These are phyloP conservation scores for Diarsia mendica DNA, from an alignment of 2,888 invertebrate species.

Conservation along the genomic window DNA sequence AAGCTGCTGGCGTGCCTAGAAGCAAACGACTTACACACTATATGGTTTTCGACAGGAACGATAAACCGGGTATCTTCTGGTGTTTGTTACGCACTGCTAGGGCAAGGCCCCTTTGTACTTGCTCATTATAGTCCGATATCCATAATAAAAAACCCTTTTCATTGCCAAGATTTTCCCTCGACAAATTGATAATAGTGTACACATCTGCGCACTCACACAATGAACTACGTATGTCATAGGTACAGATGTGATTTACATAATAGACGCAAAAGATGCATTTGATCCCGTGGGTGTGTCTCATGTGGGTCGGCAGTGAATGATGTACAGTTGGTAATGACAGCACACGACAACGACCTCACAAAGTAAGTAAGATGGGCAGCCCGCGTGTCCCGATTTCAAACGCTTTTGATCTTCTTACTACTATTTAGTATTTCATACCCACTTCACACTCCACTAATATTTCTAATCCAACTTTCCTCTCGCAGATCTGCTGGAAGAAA, in stretches of 20 bases:
- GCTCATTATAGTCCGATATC: background rate
- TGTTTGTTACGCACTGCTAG: too few relatives aligned
- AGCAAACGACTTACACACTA: too few relatives aligned
- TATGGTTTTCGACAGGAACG: too few relatives aligned
- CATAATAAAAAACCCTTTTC: background rate
- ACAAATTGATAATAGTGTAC: background rate
- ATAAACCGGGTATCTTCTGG: too few relatives aligned
- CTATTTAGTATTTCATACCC: background rate
- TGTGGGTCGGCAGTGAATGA: conserved; percentile 8
- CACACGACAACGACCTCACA: background rate
- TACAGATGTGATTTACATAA: background rate
- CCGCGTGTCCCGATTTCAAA: background rate
- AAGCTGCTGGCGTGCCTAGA: too few relatives aligned
- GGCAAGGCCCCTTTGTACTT: background rate
- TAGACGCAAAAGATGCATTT: background rate
- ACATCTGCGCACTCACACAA: background rate
- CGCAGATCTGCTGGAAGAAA: too few relatives aligned
- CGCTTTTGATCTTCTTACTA: background rate
- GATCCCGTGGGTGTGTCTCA: background rate
- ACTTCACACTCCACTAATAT: too few relatives aligned
- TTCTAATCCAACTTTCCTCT: too few relatives aligned
- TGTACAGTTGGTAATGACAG: background rate
- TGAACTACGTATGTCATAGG: background rate
- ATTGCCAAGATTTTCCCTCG: background rate
- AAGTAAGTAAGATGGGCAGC: conserved; percentile 21